Conservation (phyloP, 2,888 invertebrate species). For the Epirrita christyi region DNA sequence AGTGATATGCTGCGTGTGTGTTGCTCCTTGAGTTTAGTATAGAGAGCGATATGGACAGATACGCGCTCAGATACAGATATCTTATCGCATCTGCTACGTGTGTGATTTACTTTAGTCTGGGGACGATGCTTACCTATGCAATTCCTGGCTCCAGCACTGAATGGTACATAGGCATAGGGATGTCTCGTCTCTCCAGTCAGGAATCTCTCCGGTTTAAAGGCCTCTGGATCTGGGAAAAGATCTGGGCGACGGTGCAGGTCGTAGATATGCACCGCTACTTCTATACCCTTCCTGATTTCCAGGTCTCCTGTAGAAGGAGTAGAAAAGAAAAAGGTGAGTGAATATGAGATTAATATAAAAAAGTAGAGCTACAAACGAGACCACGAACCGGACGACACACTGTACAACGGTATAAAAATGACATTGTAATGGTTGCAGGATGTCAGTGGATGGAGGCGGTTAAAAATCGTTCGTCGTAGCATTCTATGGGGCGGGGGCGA, state of each 20-base stretch:
- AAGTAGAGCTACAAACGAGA: no score
- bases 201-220: conserved; percentile 87
- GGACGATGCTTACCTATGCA: conserved; percentile 83
- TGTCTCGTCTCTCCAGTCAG: conserved; percentile 81
- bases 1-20: no score
- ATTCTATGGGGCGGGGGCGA: no score
- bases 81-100: no score
- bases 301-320: conserved; percentile 62
- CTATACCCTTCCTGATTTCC: conserved; percentile 71
- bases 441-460: no score
- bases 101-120: not conserved
- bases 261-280: conserved; percentile 82
- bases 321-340: not conserved
- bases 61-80: not conserved
- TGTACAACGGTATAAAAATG: not conserved
- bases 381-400: no score
- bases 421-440: not conserved
- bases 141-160: conserved; percentile 88
- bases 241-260: conserved; percentile 86
- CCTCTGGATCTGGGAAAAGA: conserved; percentile 87
- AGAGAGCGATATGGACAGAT: no score
- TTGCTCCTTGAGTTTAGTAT: no score
- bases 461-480: no score
- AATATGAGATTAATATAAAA: no score
- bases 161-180: conserved; percentile 87